Evolutionary conservation across 2,888 invertebrate species (phyloP).

Genomic region (Lamellibrachia satsuma): DNA sequence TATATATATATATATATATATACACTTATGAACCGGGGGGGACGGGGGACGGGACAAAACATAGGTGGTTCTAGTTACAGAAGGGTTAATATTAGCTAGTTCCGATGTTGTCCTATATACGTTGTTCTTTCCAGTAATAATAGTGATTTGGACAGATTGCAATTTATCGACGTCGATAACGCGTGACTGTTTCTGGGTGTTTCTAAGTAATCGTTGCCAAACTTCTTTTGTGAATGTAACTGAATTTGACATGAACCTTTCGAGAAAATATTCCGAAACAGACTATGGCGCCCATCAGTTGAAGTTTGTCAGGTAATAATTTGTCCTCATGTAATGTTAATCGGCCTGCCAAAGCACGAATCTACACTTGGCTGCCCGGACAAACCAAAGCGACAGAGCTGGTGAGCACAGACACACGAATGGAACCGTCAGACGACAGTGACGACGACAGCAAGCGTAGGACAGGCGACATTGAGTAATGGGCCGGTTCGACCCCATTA

Average conservation of each 20-base stretch:
- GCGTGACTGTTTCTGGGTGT: not conserved
- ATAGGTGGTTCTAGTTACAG: too few species aligned
- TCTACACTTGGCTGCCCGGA: not conserved
- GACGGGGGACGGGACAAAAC: too few species aligned
- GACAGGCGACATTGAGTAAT: conserved; percentile 13
- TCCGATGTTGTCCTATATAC: too few species aligned
- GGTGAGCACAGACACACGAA: not conserved
- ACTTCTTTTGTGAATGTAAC: not conserved
- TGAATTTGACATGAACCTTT: not conserved
- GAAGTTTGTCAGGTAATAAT: not conserved
- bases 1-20: too few species aligned
- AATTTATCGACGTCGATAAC: not conserved
- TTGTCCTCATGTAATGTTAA: not conserved
- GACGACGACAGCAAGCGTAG: not conserved
- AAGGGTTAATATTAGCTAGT: too few species aligned
- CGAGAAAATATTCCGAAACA: not conserved
- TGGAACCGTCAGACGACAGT: not conserved
- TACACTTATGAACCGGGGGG: too few species aligned
- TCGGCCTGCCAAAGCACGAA: not conserved
- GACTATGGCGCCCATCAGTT: not conserved
- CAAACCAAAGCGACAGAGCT: not conserved
- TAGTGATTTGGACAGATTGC: not conserved
- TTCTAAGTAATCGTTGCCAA: not conserved
- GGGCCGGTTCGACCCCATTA: not conserved
- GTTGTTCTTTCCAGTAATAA: too few species aligned